Base-by-base conservation (phyloP, 2,797 vertebrate genomes). In the Pangasius macronema region DNA sequence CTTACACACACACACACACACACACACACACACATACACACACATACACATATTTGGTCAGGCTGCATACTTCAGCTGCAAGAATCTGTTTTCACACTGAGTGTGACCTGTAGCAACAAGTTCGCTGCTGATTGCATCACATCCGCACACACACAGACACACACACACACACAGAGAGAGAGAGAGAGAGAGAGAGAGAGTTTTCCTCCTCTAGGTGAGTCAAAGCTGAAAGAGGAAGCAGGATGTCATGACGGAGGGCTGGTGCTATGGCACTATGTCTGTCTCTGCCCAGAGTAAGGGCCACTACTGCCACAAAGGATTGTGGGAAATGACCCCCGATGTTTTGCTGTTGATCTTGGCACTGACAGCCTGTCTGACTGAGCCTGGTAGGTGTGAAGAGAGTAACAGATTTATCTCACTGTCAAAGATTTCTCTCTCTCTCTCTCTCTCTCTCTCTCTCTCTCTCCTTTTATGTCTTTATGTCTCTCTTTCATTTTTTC, bases 21-120 rank as follows among this genome's bases (percentile, higher is more conserved):
- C 18, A 42, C 63, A 18, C 65, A 72, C 33, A 57, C 76, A 39
- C 76, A 68, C 10, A 4, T 13, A 82, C 11, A 86, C 79, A 87
- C 85, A 77, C 49, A 16, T 30, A 82, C 30, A 63, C 42, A 82
- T 46, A 86, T 89, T 90, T 65, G 83, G 73, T 86, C 33, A 61
- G 81, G 79, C 90, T 73, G 87, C 93, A 94, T 95, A 95, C 93
- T 93, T 95, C 73, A 77, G 91, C 80, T 76, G 75, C 88, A 94
- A 92, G 94, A 95, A 96, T 96, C 94, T 91, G 89, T 91, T 92
- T 92, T 87, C 90, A 90, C 85, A 91, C 86, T 67, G 91, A 91
- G 87, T 92, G 91, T 90, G 93, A 92, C 95, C 92, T 96, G 96
- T 95, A 92, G 93, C 91, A 90, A 96, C 96, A 96, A 94, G 96